Evolutionary conservation across 2,797 vertebrate genomes (phyloP).

Genomic region (Lepilemur ruficaudatus): DNA sequence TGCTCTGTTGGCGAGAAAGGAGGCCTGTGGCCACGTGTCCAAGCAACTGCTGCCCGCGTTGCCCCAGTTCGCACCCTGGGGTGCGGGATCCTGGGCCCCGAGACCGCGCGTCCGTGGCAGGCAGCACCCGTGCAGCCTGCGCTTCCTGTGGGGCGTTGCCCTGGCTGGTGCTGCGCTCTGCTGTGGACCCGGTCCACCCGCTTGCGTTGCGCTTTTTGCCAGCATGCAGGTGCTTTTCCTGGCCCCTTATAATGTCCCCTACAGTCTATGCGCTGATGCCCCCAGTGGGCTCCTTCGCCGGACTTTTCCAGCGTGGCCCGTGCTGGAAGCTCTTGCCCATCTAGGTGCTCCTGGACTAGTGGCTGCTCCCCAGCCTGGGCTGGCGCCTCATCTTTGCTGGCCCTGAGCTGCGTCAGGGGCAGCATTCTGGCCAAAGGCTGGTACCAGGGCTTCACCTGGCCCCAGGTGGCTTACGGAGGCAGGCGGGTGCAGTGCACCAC

Average conservation of each 20-base stretch:
- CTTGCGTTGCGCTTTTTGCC: neutral
- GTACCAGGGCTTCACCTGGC: neutral
- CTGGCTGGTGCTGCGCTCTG: neutral
- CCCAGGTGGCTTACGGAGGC: neutral
- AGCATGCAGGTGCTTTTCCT: slow-evolving; percentile 82
- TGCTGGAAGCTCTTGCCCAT: slow-evolving; percentile 73
- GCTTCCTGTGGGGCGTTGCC: slow-evolving; percentile 77
- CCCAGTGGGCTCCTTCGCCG: slow-evolving; percentile 1
- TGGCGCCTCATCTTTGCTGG: slow-evolving; percentile 76
- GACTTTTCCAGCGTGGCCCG: slow-evolving; percentile 78
- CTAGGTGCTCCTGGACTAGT: slow-evolving; percentile 68
- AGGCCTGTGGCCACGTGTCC: slow-evolving; percentile 83
- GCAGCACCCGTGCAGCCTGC: slow-evolving; percentile 80
- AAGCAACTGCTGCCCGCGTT: slow-evolving; percentile 83
- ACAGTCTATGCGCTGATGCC: slow-evolving; percentile 77
- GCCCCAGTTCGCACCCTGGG: neutral
- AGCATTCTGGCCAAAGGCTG: neutral
- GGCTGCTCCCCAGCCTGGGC: neutral
- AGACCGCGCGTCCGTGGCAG: slow-evolving; percentile 80
- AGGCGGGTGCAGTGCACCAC: too few species aligned
- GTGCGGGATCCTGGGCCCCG: fast-evolving
- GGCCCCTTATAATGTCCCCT: slow-evolving; percentile 43
- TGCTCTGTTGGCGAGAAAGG: slow-evolving; percentile 76
- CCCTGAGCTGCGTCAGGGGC: fast-evolving
- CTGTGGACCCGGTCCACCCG: neutral